Evolutionary conservation across 2,113 vertebrate species (phyloP).

Genomic region (Dinomys branickii): DNA sequence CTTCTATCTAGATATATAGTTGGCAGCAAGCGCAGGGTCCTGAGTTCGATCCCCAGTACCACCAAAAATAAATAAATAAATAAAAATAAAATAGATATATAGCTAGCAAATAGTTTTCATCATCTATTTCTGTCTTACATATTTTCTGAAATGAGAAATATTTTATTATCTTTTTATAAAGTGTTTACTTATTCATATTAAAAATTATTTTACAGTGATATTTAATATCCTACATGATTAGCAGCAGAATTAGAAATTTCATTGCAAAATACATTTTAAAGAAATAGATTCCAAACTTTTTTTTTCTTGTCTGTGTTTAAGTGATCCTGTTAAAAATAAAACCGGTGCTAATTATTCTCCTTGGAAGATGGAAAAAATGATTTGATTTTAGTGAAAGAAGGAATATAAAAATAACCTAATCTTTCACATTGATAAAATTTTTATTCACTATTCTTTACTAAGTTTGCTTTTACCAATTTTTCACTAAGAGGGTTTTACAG

Average conservation of each 20-base stretch:
- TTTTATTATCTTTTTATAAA: not conserved
- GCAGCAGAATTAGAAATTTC: not conserved
- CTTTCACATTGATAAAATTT: not conserved
- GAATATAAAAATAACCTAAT: not conserved
- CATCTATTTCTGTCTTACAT: not conserved
- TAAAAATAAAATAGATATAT: too few relatives aligned
- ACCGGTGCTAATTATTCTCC: not conserved
- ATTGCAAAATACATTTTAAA: not conserved
- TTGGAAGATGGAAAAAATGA: not conserved
- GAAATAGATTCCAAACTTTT: not conserved
- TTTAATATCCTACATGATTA: not conserved
- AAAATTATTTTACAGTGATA: not conserved
- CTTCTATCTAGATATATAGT: too few relatives aligned
- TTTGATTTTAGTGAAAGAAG: not conserved
- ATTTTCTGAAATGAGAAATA: not conserved
- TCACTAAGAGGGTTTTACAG: constrained; percentile 58
- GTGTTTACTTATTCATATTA: not conserved
- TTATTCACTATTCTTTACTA: constrained; percentile 46
- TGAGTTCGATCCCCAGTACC: too few relatives aligned
- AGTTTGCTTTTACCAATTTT: constrained; percentile 56
- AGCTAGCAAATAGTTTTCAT: not conserved
- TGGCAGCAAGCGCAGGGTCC: too few relatives aligned
- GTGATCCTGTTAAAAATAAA: not conserved
- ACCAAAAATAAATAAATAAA: too few relatives aligned
- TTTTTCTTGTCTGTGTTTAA: not conserved